Evolutionary conservation across 1,140 invertebrate species (phyloP).

Genomic region (Procambarus clarkii): DNA sequence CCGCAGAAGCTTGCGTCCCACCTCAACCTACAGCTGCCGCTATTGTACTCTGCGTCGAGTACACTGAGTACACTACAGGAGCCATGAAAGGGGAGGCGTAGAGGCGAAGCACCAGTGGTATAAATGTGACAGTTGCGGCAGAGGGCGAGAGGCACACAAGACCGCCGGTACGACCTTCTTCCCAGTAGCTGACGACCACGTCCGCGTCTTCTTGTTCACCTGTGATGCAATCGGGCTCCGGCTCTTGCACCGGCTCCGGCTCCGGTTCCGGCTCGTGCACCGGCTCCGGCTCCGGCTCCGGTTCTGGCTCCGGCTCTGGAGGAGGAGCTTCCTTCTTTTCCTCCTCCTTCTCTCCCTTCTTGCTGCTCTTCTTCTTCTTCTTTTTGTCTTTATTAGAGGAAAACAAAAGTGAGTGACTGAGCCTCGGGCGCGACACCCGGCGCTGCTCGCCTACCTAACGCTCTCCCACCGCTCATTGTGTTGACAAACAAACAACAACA

Average conservation of each 20-base stretch:
- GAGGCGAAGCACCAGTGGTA: background rate
- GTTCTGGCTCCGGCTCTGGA: slow-evolving; percentile 26
- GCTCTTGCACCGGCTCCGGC: background rate
- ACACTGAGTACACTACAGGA: background rate
- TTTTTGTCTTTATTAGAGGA: slow-evolving; percentile 56
- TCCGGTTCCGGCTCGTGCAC: background rate
- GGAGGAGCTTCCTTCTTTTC: background rate
- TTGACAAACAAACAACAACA: slow-evolving; percentile 8
- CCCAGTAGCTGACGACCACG: background rate
- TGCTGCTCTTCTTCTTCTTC: slow-evolving; percentile 38
- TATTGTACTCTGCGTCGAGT: background rate
- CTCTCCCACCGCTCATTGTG: background rate
- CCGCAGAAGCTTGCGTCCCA: no score
- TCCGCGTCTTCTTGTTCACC: background rate
- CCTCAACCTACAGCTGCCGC: no score
- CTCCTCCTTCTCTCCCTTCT: slow-evolving; percentile 27
- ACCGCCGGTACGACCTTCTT: slow-evolving; percentile 13
- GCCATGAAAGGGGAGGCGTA: no score
- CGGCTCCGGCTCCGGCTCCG: slow-evolving; percentile 10
- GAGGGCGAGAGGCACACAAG: background rate
- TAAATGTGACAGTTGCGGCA: background rate
- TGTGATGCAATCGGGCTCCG: background rate
- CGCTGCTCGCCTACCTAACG: background rate
- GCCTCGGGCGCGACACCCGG: background rate
- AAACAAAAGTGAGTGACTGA: slow-evolving; percentile 31